These are phyloP conservation scores for Melipona bicolor DNA, from an alignment of 2,888 invertebrate species.

Conservation along the genomic window DNA sequence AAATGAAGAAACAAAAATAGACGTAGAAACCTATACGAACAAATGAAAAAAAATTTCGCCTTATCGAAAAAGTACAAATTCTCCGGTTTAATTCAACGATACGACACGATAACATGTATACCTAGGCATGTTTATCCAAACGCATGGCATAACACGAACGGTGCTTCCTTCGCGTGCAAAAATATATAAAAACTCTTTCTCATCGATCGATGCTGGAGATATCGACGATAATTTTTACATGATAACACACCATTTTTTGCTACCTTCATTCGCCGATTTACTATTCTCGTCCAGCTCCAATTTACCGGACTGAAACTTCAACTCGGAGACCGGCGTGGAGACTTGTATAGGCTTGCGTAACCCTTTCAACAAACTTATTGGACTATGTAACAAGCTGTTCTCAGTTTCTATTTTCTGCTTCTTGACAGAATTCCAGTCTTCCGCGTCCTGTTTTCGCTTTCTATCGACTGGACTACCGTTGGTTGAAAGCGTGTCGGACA, in stretches of 20 bases:
- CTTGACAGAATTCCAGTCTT: conserved; percentile 65
- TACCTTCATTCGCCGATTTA: conserved; percentile 55
- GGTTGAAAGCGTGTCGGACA: conserved; percentile 41
- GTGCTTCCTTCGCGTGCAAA: conserved; percentile 12
- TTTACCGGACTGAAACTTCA: conserved; percentile 72
- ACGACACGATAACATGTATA: conserved; percentile 2
- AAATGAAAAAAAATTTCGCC: background rate
- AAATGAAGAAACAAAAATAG: background rate
- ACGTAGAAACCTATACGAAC: background rate
- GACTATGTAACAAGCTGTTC: conserved; percentile 72
- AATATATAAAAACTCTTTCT: conserved; percentile 31
- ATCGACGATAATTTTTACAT: conserved; percentile 76
- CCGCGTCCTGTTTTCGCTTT: conserved; percentile 75
- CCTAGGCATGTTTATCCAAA: background rate
- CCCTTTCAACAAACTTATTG: conserved; percentile 74
- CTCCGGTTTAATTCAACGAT: background rate
- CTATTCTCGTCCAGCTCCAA: conserved; percentile 61
- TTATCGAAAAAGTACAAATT: conserved; percentile 3
- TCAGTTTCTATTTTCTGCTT: conserved; percentile 75
- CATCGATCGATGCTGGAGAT: conserved; percentile 1
- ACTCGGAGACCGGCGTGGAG: conserved; percentile 74
- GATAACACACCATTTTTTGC: conserved; percentile 78
- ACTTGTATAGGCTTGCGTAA: conserved; percentile 76
- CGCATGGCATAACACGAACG: conserved; percentile 11
- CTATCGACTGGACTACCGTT: conserved; percentile 74